Conservation (phyloP, 2,888 invertebrate species). For the Drosophila subquinaria region DNA sequence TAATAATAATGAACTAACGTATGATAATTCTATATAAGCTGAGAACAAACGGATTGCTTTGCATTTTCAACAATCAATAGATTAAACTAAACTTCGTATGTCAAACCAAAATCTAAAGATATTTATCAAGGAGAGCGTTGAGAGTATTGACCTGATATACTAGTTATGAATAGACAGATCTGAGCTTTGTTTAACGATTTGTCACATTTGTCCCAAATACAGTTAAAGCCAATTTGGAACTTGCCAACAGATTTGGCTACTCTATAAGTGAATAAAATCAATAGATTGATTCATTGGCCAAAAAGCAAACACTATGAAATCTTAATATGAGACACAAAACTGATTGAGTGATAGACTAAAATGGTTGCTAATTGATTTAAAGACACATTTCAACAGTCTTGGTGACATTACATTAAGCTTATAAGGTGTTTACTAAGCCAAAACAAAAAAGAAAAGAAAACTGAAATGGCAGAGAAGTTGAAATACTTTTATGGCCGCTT, state of each 20-base stretch:
- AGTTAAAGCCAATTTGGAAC: slow-evolving; percentile 18
- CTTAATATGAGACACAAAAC: slow-evolving; percentile 29
- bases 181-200: slow-evolving; percentile 30
- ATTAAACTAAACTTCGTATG: background rate
- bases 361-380: slow-evolving; percentile 72
- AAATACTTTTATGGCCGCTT: slow-evolving; percentile 60
- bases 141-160: background rate
- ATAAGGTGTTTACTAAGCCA: slow-evolving; percentile 73
- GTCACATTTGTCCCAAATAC: slow-evolving; percentile 40
- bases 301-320: slow-evolving; percentile 23
- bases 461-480: slow-evolving; percentile 4
- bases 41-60: background rate
- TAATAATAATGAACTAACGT: background rate
- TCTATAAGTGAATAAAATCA: slow-evolving; percentile 21
- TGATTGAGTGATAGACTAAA: slow-evolving; percentile 49
- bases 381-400: slow-evolving; percentile 56
- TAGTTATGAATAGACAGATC: slow-evolving; percentile 13
- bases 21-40: background rate
- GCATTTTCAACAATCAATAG: no score
- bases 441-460: slow-evolving; percentile 1
- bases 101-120: slow-evolving; percentile 4
- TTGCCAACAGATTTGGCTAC: slow-evolving; percentile 25
- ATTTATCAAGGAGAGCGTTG: background rate
- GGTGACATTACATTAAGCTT: slow-evolving; percentile 73
- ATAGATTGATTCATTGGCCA: slow-evolving; percentile 33